phyloP scores from a whole-genome alignment of 2,888 invertebrate species.

The Scaptomyza caliginosa region DNA sequence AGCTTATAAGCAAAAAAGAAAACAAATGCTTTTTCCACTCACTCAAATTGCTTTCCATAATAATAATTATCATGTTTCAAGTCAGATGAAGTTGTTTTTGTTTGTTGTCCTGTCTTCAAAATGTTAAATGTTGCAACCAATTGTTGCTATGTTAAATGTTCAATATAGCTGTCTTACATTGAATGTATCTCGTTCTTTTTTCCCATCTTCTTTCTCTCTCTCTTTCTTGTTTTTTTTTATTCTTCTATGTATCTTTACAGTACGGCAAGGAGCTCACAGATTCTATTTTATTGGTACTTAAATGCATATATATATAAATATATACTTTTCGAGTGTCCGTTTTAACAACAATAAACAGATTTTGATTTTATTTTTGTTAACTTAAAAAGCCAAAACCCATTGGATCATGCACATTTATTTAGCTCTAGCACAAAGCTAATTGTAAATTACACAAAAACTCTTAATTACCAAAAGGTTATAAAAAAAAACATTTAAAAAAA shows the following conservation, averaged over 20 bases:
- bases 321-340: constrained; percentile 1
- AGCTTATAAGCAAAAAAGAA: too few species aligned
- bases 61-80: not conserved
- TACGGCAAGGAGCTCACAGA: constrained; percentile 85
- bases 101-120: not conserved
- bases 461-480: not conserved
- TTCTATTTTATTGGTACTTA: constrained; percentile 84
- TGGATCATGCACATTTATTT: not conserved
- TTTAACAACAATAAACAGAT: constrained; percentile 11
- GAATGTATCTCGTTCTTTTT: constrained; percentile 49
- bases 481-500: too few species aligned
- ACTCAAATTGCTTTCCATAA: not conserved
- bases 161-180: constrained; percentile 31
- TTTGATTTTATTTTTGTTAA: constrained; percentile 19
- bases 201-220: constrained; percentile 53
- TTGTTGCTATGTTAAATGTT: not conserved
- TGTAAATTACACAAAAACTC: not conserved
- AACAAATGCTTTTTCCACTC: constrained; percentile 25
- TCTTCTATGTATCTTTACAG: constrained; percentile 82
- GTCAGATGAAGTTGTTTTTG: not conserved
- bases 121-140: not conserved
- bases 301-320: constrained; percentile 59
- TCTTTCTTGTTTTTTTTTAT: constrained; percentile 52
- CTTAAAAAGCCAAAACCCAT: constrained; percentile 12
- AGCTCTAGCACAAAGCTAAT: constrained; percentile 24